Evolutionary conservation across 2,888 invertebrate genomes (phyloP), one percentile per base, ranked within the genome.

Genomic region (Drosophila picticornis): DNA sequence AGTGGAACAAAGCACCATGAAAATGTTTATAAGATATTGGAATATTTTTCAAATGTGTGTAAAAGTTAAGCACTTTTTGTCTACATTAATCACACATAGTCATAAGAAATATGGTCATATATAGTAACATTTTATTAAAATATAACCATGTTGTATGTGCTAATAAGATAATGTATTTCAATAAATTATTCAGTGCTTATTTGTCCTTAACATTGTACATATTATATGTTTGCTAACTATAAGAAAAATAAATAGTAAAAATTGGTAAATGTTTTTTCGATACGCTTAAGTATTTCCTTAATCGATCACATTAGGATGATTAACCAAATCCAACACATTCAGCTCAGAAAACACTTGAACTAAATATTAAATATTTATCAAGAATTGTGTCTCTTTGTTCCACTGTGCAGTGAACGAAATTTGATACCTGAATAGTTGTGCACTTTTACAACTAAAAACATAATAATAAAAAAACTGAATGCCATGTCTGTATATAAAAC

Each of bases 1-100:
- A 88, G 83, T 90, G 90, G 62, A 58, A n/a, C 85, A 62, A 71
- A 53, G 64, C 48, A 53, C 27, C 16, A 31, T 51, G 3, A n/a
- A 53, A 62, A 59, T 31, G 13, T 11, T 10, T 34, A 36, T 7
- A 16, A 27, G 27, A 34, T 27, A 19, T 16, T 34, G 53, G 10
- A 19, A 36, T 36, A 16, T 25, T 10, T n/a, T 32, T n/a, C 6
- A 31, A 16, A 52, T 52, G 10, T n/a, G 13, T 34, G 16, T 22
- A 34, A n/a, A 40, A 25, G 53, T 19, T 25, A 40, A 13, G 25
- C 27, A 32, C 16, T 31, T 58, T 52, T 36, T 27, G 27, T 16
- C 22, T n/a, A 16, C 4, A 29, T 48, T 48, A 56, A 40, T 40
- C 27, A 29, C 29, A 29, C 46, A 46, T 46, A 46, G 52, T 19